These are phyloP conservation scores for Bubo bubo DNA, from an alignment of 2,113 vertebrate genomes.

Conservation along the genomic window DNA sequence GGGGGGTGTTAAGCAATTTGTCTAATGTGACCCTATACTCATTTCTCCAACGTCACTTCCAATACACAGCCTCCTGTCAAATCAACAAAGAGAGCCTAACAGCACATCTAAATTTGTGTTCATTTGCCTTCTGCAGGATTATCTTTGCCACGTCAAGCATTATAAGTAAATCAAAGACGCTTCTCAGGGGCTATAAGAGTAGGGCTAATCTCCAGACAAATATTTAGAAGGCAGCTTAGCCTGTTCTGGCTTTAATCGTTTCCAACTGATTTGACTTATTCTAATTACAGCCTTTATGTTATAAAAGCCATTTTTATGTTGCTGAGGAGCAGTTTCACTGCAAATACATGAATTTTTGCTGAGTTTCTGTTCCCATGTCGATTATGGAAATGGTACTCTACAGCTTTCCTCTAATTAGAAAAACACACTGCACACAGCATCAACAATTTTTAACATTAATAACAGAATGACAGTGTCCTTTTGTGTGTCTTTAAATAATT, in stretches of 20 bases:
- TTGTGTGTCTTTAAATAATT: constrained; percentile 66
- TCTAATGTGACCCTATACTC: constrained; percentile 74
- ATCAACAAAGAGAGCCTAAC: constrained; percentile 59
- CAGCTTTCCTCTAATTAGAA: constrained; percentile 81
- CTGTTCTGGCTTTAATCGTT: constrained; percentile 79
- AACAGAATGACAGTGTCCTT: constrained; percentile 68
- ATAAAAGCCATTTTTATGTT: constrained; percentile 84
- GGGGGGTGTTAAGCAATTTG: constrained; percentile 61
- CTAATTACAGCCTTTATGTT: constrained; percentile 85
- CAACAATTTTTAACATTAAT: constrained; percentile 80
- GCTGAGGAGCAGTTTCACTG: constrained; percentile 76
- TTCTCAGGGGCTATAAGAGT: constrained; percentile 74
- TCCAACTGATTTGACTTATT: constrained; percentile 87
- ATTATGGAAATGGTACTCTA: constrained; percentile 78
- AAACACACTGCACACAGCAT: constrained; percentile 76
- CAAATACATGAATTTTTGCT: constrained; percentile 81
- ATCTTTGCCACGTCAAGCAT: constrained; percentile 75
- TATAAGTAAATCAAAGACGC: constrained; percentile 80
- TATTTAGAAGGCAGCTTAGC: constrained; percentile 82
- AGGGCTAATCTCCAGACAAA: constrained; percentile 82
- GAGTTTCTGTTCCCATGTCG: constrained; percentile 77
- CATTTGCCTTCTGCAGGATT: constrained; percentile 76
- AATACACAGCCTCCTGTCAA: constrained; percentile 74
- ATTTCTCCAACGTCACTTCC: constrained; percentile 60
- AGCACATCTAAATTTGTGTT: constrained; percentile 78